These are phyloP conservation scores for Stenoptilia bipunctidactyla DNA, from an alignment of 2,888 invertebrate species.

Conservation along the genomic window DNA sequence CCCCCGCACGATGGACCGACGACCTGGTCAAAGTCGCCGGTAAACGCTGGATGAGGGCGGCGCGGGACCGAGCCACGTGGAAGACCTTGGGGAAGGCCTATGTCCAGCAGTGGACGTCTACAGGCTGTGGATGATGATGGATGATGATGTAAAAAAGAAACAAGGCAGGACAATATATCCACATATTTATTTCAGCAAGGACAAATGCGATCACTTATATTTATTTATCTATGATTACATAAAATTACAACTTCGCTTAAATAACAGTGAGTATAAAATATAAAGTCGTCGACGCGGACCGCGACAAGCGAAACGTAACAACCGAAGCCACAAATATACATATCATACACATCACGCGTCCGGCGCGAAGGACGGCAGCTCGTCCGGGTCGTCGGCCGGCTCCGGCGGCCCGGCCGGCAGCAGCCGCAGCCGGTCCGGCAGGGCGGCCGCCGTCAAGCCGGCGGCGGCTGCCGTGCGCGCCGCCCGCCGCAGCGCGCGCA, in stretches of 20 bases:
- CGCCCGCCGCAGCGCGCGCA: constrained; percentile 29
- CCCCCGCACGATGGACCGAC: too few relatives aligned
- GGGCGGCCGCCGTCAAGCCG: not conserved
- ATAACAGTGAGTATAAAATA: not conserved
- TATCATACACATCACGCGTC: too few relatives aligned
- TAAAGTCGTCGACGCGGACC: not conserved
- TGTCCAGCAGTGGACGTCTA: too few relatives aligned
- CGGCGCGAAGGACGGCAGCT: too few relatives aligned
- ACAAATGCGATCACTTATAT: constrained; percentile 1
- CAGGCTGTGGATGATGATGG: too few relatives aligned
- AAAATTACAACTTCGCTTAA: constrained; percentile 1
- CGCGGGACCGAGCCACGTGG: too few relatives aligned
- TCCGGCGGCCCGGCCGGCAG: not conserved
- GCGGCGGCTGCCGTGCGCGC: constrained; percentile 31
- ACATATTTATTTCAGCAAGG: not conserved
- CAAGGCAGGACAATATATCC: too few relatives aligned
- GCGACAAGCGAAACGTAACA: not conserved
- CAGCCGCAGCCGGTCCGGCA: not conserved
- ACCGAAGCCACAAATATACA: not conserved
- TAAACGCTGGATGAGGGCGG: too few relatives aligned
- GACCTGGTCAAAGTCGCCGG: too few relatives aligned
- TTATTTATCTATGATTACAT: not conserved
- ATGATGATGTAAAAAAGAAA: too few relatives aligned
- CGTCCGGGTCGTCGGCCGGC: too few relatives aligned
- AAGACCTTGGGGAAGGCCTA: too few relatives aligned